These are phyloP conservation scores for Tarsius wallacei DNA, from an alignment of 2,797 vertebrate genomes.

Conservation along the genomic window DNA sequence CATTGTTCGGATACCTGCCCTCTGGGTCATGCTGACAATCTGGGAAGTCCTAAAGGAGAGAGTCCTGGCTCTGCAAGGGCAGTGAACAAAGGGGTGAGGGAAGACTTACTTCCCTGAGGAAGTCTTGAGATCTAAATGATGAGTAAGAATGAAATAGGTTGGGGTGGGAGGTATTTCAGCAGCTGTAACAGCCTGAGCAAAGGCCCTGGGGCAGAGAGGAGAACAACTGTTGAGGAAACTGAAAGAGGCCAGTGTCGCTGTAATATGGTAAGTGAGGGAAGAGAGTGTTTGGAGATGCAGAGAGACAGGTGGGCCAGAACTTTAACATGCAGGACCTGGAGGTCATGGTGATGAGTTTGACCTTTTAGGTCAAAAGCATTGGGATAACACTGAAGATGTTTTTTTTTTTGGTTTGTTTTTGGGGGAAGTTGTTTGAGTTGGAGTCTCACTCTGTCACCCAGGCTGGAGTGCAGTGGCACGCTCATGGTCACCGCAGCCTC, in stretches of 20 bases:
- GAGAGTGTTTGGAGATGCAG: background rate
- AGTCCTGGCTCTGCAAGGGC: background rate
- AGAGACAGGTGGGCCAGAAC: background rate
- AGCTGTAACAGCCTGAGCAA: background rate
- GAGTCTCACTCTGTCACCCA: too few relatives aligned
- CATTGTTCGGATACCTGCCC: background rate
- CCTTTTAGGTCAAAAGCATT: constrained; percentile 7
- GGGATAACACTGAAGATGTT: background rate
- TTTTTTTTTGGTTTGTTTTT: background rate
- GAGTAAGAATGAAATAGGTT: background rate
- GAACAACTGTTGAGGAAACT: background rate
- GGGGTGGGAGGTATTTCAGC: background rate
- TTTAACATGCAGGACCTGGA: background rate
- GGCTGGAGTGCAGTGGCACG: too few relatives aligned
- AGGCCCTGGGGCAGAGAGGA: background rate
- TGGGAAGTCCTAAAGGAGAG: background rate
- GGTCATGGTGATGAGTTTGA: background rate
- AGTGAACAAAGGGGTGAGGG: background rate
- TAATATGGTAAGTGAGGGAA: background rate
- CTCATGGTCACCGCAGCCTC: too few relatives aligned
- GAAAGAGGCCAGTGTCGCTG: background rate
- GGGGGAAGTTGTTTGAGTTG: too few relatives aligned
- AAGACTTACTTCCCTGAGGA: background rate
- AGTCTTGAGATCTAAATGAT: background rate
- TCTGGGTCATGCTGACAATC: background rate